These are phyloP conservation scores for Apis dorsata DNA, from an alignment of 1,140 invertebrate genomes.

Conservation along the genomic window DNA sequence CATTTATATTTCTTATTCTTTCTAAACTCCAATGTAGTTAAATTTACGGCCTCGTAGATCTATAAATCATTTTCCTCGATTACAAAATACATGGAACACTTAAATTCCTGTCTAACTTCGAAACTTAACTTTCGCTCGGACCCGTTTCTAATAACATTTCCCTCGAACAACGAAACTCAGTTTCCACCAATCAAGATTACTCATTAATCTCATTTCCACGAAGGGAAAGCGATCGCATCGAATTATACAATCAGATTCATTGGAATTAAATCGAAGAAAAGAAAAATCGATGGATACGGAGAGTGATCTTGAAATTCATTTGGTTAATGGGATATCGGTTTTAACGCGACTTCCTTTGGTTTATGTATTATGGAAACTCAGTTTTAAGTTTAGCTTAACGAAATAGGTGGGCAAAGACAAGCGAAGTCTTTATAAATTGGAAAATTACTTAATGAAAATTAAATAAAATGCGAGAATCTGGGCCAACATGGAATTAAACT, in stretches of 20 bases:
- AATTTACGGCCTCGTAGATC: neutral
- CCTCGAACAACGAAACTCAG: neutral
- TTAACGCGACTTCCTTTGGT: neutral
- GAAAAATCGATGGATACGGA: neutral
- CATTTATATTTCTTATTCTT: neutral
- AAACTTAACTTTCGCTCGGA: neutral
- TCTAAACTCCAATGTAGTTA: neutral
- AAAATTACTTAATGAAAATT: neutral
- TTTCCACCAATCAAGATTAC: neutral
- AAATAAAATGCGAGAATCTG: neutral
- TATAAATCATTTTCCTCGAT: neutral
- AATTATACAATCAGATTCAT: neutral
- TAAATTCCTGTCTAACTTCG: neutral
- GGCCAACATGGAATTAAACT: neutral
- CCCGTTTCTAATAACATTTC: neutral
- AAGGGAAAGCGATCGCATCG: neutral
- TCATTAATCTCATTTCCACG: neutral
- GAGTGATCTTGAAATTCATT: neutral
- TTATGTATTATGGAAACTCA: neutral
- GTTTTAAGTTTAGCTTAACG: neutral
- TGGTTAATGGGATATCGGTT: neutral
- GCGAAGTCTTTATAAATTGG: too few species aligned
- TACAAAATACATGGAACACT: neutral
- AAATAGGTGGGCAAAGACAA: neutral
- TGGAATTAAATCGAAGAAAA: slow-evolving; percentile 1